Evolutionary conservation across 1,140 invertebrate genomes (phyloP), one percentile per base, ranked within the genome.

Genomic region (Elymnias hypermnestra): DNA sequence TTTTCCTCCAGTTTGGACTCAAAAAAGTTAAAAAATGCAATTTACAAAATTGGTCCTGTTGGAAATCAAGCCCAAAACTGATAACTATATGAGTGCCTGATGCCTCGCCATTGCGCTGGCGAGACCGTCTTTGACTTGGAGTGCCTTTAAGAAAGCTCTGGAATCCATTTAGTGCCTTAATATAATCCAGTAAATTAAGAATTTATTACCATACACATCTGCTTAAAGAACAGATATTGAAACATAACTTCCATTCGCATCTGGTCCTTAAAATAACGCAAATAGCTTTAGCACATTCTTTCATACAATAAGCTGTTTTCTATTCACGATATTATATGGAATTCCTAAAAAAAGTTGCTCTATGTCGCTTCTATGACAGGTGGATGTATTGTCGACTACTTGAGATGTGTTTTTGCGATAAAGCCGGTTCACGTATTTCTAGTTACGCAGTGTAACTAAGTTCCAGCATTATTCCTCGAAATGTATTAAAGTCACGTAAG

Each of bases 391-490:
- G 17, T 29, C 29, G 14, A 29, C 10, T 29, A 26, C 26, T 17
- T 19, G 26, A 41, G n/a, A n/a, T 41, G 39, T 9, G 25, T 41
- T 41, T 41, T 41, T 41, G 39, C 15, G 39, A 41, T 41, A 41
- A 17, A 41, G 39, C 39, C 39, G 39, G 39, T 41, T 41, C 28
- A 41, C 39, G 17, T 41, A 26, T 29, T 25, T 6, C 25, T 18
- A 41, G n/a, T n/a, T n/a, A n/a, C 26, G 39, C n/a, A 29, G 10
- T 29, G 26, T 18, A 26, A 18, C 33, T n/a, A 18, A 21, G 21
- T 31, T 25, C 14, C 4, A 29, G 31, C 21, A 46, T 21, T 9
- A 22, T 22, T 9, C 17, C 19, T 6, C 18, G 15, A 19, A 22
- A 46, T 29, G 21, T 38, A 35, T 15, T 23, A 23, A 29, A 41